A percentile compares a stretch with the other conserved stretches of the same genome.
Evolutionary conservation across 2,888 invertebrate species (phyloP).

Genomic region (Spicauda simplicius): DNA sequence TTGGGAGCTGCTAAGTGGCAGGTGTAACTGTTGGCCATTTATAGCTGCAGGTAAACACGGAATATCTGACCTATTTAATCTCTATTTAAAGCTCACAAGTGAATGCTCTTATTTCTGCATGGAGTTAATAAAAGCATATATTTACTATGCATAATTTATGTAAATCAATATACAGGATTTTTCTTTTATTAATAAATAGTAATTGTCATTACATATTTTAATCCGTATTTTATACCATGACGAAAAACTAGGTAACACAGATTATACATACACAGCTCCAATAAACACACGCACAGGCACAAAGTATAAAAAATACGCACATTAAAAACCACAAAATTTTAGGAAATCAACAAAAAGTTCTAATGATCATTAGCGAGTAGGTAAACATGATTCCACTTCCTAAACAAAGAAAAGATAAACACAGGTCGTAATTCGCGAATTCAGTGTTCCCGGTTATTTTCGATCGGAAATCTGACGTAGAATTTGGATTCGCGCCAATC

Average conservation of each 20-base stretch:
- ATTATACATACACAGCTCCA: background rate
- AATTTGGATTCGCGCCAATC: conserved; percentile 32
- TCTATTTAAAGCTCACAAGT: conserved; percentile 8
- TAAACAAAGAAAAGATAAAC: conserved; percentile 33
- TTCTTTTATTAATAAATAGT: too few relatives aligned
- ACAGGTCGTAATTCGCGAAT: conserved; percentile 25
- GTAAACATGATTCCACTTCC: conserved; percentile 14
- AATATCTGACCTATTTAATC: conserved; percentile 11
- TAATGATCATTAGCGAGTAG: background rate
- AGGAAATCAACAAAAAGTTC: background rate
- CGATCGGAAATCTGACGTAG: conserved; percentile 18
- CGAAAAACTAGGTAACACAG: background rate
- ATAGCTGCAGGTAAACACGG: conserved; percentile 9
- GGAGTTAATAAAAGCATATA: too few relatives aligned
- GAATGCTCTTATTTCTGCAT: conserved; percentile 1
- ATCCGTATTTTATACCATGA: too few relatives aligned
- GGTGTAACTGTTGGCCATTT: background rate
- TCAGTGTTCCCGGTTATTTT: conserved; percentile 31
- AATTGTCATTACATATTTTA: too few relatives aligned
- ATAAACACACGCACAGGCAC: background rate
- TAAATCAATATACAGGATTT: too few relatives aligned
- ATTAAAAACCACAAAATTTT: background rate
- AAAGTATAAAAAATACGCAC: background rate
- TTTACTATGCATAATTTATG: too few relatives aligned
- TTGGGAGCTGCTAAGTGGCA: background rate